Evolutionary conservation across 2,797 vertebrate species (phyloP).

Genomic region (Propithecus deckenii): DNA sequence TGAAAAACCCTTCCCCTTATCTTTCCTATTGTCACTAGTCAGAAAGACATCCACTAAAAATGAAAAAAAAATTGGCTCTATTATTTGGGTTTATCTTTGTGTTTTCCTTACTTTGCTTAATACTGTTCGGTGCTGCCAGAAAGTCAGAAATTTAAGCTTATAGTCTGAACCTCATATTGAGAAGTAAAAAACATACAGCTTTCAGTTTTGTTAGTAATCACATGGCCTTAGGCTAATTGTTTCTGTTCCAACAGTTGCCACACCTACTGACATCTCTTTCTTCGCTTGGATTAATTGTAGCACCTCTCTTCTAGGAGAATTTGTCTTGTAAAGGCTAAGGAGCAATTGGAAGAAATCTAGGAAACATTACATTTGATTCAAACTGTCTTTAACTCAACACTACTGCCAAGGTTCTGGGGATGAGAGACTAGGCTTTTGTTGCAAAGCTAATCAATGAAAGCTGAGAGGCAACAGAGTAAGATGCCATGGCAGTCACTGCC

Average conservation of each 20-base stretch:
- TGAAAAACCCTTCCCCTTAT: neutral
- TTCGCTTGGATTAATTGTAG: conserved; percentile 16
- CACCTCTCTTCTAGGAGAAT: neutral
- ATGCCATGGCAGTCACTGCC: neutral
- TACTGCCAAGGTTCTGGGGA: neutral
- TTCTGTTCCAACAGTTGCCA: neutral
- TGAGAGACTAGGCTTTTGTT: conserved; percentile 8
- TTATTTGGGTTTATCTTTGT: conserved; percentile 1
- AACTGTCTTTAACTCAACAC: neutral
- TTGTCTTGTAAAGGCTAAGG: neutral
- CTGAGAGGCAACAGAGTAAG: conserved; percentile 2
- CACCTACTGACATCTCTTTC: neutral
- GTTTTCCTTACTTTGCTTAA: neutral
- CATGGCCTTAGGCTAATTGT: neutral
- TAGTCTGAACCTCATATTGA: neutral
- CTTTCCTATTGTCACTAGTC: neutral
- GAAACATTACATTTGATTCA: neutral
- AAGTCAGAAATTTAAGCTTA: neutral
- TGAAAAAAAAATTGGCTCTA: neutral
- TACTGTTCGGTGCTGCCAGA: neutral
- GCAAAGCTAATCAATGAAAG: conserved; percentile 16
- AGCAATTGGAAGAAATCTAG: conserved; percentile 6
- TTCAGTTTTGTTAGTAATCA: neutral
- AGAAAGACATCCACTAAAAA: neutral
- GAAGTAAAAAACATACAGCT: neutral